phyloP scores from a whole-genome alignment of 2,113 vertebrate genomes.

The Corvus moneduloides region DNA sequence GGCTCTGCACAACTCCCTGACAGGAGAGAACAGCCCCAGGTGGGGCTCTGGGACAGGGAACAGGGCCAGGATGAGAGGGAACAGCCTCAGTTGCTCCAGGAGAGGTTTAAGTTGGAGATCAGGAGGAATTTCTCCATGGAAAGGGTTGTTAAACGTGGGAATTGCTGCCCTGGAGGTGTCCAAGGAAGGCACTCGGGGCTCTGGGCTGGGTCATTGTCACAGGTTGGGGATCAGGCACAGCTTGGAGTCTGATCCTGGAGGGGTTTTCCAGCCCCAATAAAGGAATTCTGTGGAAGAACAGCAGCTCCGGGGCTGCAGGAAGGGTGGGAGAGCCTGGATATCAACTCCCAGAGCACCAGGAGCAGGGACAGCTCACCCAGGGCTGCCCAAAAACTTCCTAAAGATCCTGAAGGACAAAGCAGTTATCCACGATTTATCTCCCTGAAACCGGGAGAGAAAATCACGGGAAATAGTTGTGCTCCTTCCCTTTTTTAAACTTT shows the following conservation, averaged over 20 bases:
- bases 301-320: background rate
- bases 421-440: background rate
- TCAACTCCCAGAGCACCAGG: rapidly evolving
- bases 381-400: background rate
- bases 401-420: background rate
- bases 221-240: no score
- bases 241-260: background rate
- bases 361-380: background rate
- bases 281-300: background rate
- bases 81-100: background rate
- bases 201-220: background rate
- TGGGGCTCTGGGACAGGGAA: background rate
- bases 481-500: background rate
- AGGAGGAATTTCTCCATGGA: background rate
- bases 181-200: background rate
- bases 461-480: background rate
- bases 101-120: background rate
- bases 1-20: background rate
- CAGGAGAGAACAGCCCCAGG: background rate
- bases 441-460: background rate
- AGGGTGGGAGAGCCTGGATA: background rate
- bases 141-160: background rate
- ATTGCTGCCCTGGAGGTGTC: background rate
- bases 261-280: background rate
- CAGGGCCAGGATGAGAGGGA: no score